These are phyloP conservation scores for Mustelus asterias DNA, from an alignment of 2,113 vertebrate species.

Conservation along the genomic window DNA sequence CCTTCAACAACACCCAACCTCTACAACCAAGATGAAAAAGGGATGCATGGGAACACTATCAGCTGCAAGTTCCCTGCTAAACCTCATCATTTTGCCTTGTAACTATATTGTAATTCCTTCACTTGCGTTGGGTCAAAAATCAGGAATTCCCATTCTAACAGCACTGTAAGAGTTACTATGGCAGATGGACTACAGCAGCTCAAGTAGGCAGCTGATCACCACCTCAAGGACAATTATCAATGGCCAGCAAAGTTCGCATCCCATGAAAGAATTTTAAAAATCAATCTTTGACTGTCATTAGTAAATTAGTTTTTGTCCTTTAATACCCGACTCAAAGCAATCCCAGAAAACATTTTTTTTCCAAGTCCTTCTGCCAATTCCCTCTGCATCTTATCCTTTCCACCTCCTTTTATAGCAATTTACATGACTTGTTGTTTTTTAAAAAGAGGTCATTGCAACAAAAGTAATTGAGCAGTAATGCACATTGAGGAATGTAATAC, in stretches of 20 bases:
- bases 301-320: not conserved
- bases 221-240: not conserved
- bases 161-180: too few relatives aligned
- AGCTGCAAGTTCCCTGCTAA: too few relatives aligned
- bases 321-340: not conserved
- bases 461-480: slow-evolving; percentile 1
- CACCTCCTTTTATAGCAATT: not conserved
- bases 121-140: not conserved
- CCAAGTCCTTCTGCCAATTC: not conserved
- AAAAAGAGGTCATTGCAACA: not conserved
- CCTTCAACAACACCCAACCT: too few relatives aligned
- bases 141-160: not conserved
- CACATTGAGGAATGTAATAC: not conserved
- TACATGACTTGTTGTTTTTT: not conserved
- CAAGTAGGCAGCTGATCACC: not conserved
- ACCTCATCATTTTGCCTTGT: too few relatives aligned
- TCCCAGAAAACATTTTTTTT: not conserved
- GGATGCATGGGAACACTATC: not conserved
- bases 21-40: not conserved
- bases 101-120: not conserved
- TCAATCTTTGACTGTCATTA: not conserved
- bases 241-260: too few relatives aligned
- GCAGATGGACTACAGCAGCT: not conserved
- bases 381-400: not conserved
- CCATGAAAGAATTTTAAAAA: not conserved